Evolutionary conservation across 2,113 vertebrate genomes (phyloP).

Genomic region (Rafetus swinhoei): DNA sequence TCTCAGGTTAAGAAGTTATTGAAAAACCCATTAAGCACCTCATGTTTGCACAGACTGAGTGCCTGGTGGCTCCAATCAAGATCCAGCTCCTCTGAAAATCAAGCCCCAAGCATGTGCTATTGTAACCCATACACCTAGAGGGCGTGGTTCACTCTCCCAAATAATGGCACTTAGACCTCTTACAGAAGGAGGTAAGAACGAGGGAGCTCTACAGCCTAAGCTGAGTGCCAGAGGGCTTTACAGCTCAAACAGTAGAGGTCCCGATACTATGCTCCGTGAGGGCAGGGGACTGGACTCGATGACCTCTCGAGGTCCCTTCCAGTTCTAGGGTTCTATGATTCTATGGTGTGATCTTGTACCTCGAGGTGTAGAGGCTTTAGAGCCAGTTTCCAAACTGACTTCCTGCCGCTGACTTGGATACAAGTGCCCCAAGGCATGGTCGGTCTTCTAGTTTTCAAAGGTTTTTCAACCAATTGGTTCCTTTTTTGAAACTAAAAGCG

Average conservation of each 20-base stretch:
- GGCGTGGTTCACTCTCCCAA: too few species aligned
- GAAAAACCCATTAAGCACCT: not conserved
- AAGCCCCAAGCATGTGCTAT: not conserved
- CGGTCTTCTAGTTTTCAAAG: not conserved
- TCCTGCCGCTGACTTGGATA: not conserved
- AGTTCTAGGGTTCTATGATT: too few species aligned
- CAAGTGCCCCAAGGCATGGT: not conserved
- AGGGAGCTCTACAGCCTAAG: not conserved
- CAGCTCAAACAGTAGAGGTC: too few species aligned
- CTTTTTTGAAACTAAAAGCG: not conserved
- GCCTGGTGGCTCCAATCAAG: not conserved
- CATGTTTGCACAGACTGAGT: not conserved
- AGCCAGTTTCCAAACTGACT: not conserved
- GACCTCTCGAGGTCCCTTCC: too few species aligned
- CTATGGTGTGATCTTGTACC: not conserved
- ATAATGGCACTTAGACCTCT: too few species aligned
- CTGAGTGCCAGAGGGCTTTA: too few species aligned
- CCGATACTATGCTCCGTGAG: too few species aligned
- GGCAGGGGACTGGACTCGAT: too few species aligned
- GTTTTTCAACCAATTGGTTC: too few species aligned
- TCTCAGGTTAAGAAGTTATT: not conserved
- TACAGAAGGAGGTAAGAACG: too few species aligned
- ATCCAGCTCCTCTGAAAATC: not conserved
- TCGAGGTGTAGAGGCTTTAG: not conserved
- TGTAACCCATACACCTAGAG: too few species aligned